Percentiles rank a stretch among this genome's conserved stretches.
Evolutionary conservation across 2,888 invertebrate species (phyloP).

Genomic region (Belgica antarctica): DNA sequence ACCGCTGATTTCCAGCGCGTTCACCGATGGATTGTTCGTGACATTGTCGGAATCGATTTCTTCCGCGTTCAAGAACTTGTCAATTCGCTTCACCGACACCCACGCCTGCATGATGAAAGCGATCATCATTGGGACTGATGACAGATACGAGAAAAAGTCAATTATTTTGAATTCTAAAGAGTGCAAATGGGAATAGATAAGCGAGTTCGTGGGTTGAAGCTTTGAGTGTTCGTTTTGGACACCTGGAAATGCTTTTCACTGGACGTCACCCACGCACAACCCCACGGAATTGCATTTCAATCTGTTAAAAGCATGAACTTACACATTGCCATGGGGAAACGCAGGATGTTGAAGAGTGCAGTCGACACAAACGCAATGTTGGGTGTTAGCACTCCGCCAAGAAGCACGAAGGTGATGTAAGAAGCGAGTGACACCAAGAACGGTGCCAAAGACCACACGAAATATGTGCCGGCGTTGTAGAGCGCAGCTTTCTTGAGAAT

Average conservation of each 20-base stretch:
- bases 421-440: conserved; percentile 58
- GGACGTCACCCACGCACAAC: too few relatives aligned
- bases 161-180: too few relatives aligned
- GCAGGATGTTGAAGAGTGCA: conserved; percentile 60
- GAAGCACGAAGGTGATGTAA: conserved; percentile 53
- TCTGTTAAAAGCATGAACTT: too few relatives aligned
- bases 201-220: too few relatives aligned
- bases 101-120: conserved; percentile 49
- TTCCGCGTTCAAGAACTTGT: conserved; percentile 58
- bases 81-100: conserved; percentile 60
- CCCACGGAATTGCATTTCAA: too few relatives aligned
- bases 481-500: conserved; percentile 60
- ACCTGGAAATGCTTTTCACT: too few relatives aligned
- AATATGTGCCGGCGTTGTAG: conserved; percentile 58
- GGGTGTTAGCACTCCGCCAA: conserved; percentile 54
- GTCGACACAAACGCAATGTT: conserved; percentile 60
- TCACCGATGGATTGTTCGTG: conserved; percentile 49
- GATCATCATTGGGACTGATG: conserved; percentile 53
- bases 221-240: too few relatives aligned
- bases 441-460: conserved; percentile 63
- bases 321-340: conserved; percentile 58
- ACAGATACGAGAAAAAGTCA: background rate
- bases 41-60: conserved; percentile 57
- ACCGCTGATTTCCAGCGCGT: conserved; percentile 54
- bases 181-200: too few relatives aligned